phyloP scores from a whole-genome alignment of 2,888 invertebrate genomes.

The Eupithecia centaureata region DNA sequence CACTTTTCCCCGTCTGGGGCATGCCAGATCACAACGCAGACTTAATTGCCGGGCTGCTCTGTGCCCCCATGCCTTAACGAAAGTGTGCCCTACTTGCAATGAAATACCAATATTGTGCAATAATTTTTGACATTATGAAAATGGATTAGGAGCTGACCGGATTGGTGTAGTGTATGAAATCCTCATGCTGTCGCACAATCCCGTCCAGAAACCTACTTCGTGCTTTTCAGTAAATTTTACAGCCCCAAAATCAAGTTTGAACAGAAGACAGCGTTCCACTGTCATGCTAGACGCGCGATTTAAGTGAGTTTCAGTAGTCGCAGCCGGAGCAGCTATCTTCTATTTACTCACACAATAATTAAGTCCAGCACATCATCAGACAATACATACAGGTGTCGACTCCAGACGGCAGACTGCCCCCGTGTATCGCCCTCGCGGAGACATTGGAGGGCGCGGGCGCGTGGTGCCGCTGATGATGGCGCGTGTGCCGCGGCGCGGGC shows the following conservation, averaged over 20 bases:
- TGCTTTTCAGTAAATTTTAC: too few relatives aligned
- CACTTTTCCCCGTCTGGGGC: too few relatives aligned
- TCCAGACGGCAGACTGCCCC: slow-evolving; percentile 79
- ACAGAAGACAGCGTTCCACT: neutral
- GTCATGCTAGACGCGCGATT: neutral
- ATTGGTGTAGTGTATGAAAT: too few relatives aligned
- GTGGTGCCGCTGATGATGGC: slow-evolving; percentile 55
- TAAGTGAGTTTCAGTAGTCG: neutral
- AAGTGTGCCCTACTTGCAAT: too few relatives aligned
- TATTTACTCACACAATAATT: neutral
- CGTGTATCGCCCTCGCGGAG: slow-evolving; percentile 74
- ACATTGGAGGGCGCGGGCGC: slow-evolving; percentile 62
- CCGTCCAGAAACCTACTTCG: too few relatives aligned
- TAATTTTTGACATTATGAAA: too few relatives aligned
- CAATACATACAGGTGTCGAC: slow-evolving; percentile 70
- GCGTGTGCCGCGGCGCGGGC: slow-evolving; percentile 59
- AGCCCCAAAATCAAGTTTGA: neutral
- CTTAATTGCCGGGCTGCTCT: too few relatives aligned
- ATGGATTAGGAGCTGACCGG: too few relatives aligned
- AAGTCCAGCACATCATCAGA: neutral
- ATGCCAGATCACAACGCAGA: too few relatives aligned
- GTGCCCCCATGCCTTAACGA: too few relatives aligned
- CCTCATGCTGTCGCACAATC: too few relatives aligned
- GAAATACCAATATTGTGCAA: too few relatives aligned
- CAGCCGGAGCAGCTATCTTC: neutral